Evolutionary conservation across 2,797 vertebrate genomes (phyloP).

Genomic region (Pteropus rufus): DNA sequence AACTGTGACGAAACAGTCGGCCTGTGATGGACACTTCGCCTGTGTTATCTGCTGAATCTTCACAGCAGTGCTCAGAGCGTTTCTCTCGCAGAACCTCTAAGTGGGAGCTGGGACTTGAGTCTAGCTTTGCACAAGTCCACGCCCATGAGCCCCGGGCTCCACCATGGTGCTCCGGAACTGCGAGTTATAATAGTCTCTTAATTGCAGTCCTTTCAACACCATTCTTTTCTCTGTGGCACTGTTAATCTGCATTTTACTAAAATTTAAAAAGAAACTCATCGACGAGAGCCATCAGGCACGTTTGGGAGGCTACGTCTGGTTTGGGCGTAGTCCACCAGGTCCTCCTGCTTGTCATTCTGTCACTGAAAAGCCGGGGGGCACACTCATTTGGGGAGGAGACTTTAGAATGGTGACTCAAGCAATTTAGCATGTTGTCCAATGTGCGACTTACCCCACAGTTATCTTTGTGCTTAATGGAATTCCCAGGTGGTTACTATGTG

Average conservation of each 20-base stretch:
- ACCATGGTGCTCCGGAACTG: too few relatives aligned
- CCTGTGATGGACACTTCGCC: neutral
- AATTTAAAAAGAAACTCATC: neutral
- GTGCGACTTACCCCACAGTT: neutral
- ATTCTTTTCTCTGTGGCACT: neutral
- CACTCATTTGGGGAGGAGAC: neutral
- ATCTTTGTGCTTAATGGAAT: neutral
- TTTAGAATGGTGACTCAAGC: neutral
- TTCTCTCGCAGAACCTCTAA: neutral
- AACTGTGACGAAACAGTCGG: neutral
- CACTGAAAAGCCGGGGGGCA: neutral
- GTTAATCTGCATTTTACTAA: neutral
- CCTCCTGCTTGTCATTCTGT: neutral
- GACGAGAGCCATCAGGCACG: too few relatives aligned
- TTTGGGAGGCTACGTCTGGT: too few relatives aligned
- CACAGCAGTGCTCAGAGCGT: fast-evolving
- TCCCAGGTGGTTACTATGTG: conserved; percentile 13
- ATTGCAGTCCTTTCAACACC: neutral
- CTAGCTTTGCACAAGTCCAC: neutral
- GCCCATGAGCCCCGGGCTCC: neutral
- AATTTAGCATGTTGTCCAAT: neutral
- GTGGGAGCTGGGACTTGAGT: neutral
- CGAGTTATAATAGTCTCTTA: neutral
- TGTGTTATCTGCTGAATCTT: neutral
- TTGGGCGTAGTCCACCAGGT: neutral